Base-by-base conservation (phyloP, 1,140 invertebrate species). In the Calephelis virginiensis region DNA sequence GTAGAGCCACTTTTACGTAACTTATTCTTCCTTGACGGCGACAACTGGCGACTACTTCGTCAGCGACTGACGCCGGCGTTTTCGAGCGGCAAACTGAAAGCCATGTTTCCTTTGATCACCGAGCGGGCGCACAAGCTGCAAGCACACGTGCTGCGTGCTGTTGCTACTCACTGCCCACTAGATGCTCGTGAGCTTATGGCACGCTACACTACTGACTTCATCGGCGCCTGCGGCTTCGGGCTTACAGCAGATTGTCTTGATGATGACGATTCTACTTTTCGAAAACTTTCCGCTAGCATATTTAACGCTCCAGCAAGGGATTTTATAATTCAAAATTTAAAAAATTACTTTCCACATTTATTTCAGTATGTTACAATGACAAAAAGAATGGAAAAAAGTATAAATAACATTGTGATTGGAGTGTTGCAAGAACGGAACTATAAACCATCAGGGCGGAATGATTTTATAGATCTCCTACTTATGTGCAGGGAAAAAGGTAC, bases 391-490 rank as follows among this genome's bases (percentile, higher is more conserved):
- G 77, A 80, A 56, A 48, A 56, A 5, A 69, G 69, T 1, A 64
- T 81, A 10, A 67, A 49, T 11, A 45, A 59, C 6, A 28, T 83
- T 8, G 75, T 81, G 6, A 56, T 61, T 56, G 59, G 48, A 8
- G 74, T 83, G 53, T 49, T 78, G 48, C 69, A 60, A 28, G 64
- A 71, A 40, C 73, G 73, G 63, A 78, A 74, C 40, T 72, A 68
- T 48, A 71, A 71, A 61, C 73, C 76, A 2, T 78, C 75, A 1
- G 85, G 81, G 38, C 78, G 92, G 62, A 86, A 92, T 63, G 93
- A 93, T 75, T 91, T 94, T 17, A 84, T 93, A 10, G 92, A 94
- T 76, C 75, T 93, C 56, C 53, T 94, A 17, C 86, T 93, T 43
- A 89, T 92, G n/a, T 75, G 92, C 59, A 92, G 88, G 67, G 83